Conservation (phyloP, 2,113 vertebrate genomes). For the Fukomys damarensis region DNA sequence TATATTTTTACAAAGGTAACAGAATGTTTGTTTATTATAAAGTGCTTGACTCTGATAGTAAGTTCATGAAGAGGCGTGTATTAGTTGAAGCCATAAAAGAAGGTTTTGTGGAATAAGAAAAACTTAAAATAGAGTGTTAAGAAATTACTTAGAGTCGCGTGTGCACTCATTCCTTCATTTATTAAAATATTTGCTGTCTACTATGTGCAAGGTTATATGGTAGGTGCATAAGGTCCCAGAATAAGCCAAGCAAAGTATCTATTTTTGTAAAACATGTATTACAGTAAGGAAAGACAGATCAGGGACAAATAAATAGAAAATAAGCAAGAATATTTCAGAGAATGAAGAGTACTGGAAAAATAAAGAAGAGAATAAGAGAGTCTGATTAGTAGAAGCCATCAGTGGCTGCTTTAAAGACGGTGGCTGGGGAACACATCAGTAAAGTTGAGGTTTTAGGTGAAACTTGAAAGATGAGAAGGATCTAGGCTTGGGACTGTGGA, state of each 20-base stretch:
- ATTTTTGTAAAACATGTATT: neutral
- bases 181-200: neutral
- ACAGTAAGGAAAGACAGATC: neutral
- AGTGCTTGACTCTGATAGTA: neutral
- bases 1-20: neutral
- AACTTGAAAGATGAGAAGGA: neutral
- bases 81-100: neutral
- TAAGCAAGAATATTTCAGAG: neutral
- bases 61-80: neutral
- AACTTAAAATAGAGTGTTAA: neutral
- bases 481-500: neutral
- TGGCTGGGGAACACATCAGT: neutral
- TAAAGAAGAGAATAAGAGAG: neutral
- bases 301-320: neutral
- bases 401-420: neutral
- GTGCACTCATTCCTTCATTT: neutral
- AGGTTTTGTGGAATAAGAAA: neutral
- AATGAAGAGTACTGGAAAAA: neutral
- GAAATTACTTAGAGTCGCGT: neutral
- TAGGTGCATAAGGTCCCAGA: neutral
- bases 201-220: neutral
- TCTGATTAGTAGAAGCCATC: neutral
- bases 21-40: neutral
- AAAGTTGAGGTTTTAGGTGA: neutral
- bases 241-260: neutral